Evolutionary conservation across 2,888 invertebrate species (phyloP).

Genomic region (Mamestra brassicae): DNA sequence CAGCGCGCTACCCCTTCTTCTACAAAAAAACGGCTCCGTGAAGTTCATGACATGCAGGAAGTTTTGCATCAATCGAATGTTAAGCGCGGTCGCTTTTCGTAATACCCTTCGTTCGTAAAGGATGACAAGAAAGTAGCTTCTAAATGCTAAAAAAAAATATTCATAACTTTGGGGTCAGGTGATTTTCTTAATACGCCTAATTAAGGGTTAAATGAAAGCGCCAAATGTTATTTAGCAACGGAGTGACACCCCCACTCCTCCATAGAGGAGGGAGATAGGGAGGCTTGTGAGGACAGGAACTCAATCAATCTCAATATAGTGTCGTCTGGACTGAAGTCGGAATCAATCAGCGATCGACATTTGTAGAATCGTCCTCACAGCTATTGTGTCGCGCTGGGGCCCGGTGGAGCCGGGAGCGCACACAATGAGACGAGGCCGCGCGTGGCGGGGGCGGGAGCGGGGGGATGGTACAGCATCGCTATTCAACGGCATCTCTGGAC

Average conservation of each 20-base stretch:
- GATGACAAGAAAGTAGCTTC: no score
- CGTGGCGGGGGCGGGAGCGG: background rate
- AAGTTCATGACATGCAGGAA: no score
- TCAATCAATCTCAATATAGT: conserved; percentile 73
- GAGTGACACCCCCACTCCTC: background rate
- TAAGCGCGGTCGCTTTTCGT: no score
- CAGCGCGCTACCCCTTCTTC: no score
- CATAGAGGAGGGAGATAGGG: background rate
- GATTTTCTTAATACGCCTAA: no score
- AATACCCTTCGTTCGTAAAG: no score
- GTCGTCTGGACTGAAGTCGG: conserved; percentile 63
- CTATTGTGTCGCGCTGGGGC: conserved; percentile 35
- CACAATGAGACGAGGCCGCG: conserved; percentile 28
- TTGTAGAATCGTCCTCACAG: conserved; percentile 52
- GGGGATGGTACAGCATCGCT: background rate
- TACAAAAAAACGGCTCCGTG: no score
- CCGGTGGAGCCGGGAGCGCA: background rate
- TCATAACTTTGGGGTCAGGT: no score
- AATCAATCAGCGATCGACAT: conserved; percentile 73
- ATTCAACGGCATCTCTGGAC: background rate
- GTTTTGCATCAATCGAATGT: no score
- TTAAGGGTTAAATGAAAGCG: conserved; percentile 4
- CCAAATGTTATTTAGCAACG: conserved; percentile 5
- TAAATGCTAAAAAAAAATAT: no score
- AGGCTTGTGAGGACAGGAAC: conserved; percentile 37